A percentile compares a stretch with the other conserved stretches of the same genome.
Evolutionary conservation across 2,888 invertebrate species (phyloP).

Genomic region (Euclidia mi): DNA sequence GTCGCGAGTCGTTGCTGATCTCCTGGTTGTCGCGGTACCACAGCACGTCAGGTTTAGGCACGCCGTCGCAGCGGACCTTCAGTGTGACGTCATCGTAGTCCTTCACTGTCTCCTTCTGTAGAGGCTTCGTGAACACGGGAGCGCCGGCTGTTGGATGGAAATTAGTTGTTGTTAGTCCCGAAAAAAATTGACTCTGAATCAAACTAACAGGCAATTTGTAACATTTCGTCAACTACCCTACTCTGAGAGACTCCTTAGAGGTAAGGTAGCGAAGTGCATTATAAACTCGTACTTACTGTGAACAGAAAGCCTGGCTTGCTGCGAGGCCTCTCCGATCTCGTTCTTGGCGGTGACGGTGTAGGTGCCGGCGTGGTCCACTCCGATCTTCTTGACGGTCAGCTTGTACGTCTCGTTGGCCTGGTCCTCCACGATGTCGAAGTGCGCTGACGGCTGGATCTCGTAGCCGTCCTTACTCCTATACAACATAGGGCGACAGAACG

Average conservation of each 20-base stretch:
- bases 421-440: conserved; percentile 91
- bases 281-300: conserved; percentile 90
- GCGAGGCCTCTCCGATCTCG: conserved; percentile 92
- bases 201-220: too few relatives aligned
- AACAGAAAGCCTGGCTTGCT: conserved; percentile 92
- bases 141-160: conserved; percentile 92
- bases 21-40: conserved; percentile 94
- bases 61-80: conserved; percentile 94
- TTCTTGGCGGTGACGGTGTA: conserved; percentile 95
- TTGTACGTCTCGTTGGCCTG: conserved; percentile 91
- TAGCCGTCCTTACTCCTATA: conserved; percentile 91
- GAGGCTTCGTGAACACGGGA: conserved; percentile 93
- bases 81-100: conserved; percentile 93
- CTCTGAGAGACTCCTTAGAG: too few relatives aligned
- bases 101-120: conserved; percentile 92
- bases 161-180: too few relatives aligned
- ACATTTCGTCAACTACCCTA: too few relatives aligned
- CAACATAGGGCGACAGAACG: too few relatives aligned
- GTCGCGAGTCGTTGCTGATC: conserved; percentile 90
- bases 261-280: too few relatives aligned
- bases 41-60: conserved; percentile 94
- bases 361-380: conserved; percentile 93
- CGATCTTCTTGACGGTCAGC: conserved; percentile 92
- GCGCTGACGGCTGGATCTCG: conserved; percentile 89
- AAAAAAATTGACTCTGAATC: too few relatives aligned